Evolutionary conservation across 2,888 invertebrate species (phyloP), one percentile per base, ranked within the genome.

Genomic region (Hoplodrina ambigua): DNA sequence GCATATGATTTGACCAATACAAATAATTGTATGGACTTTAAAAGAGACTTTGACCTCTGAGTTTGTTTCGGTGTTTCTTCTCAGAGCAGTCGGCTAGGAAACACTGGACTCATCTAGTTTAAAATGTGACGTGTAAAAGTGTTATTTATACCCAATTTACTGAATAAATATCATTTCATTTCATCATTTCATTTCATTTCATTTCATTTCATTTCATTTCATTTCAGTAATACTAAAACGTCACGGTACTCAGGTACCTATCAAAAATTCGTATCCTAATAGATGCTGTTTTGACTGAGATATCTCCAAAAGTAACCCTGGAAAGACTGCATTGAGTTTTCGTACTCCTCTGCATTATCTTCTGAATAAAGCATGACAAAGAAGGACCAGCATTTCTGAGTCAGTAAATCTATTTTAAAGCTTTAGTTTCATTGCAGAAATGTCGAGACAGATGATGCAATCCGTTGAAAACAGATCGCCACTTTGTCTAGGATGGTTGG

Each of bases 391-490:
- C 17, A 50, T 50, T n/a, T 49, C 8, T n/a, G 8, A 53, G 17
- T 41, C n/a, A 25, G 17, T 66, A 44, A n/a, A 2, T 15, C 10
- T 4, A 44, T 66, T 33, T 53, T 33, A 17, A n/a, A 46, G 13
- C 11, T 13, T 8, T n/a, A 15, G 17, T 49, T 49, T 8, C 13
- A 20, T 25, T 13, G 25, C 50, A 73, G 15, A 56, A 62, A 73
- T 33, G 5, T 52, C 44, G 44, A 64, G 7, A 20, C 10, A 17
- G 25, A 52, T 74, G 56, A 71, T 66, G 75, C 20, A 66, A 66
- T 75, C 19, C 11, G 11, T 57, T 56, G 17, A 33, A 73, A 74
- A 56, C 33, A 56, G 13, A 52, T 52, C 67, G 75, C 75, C 68
- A 53, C 52, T 57, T 53, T 53, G 75, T 72, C 75, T 72, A 49